A percentile compares a stretch with the other conserved stretches of the same genome.
These are phyloP conservation scores for Timandra comae DNA, from an alignment of 2,888 invertebrate genomes.

Conservation along the genomic window DNA sequence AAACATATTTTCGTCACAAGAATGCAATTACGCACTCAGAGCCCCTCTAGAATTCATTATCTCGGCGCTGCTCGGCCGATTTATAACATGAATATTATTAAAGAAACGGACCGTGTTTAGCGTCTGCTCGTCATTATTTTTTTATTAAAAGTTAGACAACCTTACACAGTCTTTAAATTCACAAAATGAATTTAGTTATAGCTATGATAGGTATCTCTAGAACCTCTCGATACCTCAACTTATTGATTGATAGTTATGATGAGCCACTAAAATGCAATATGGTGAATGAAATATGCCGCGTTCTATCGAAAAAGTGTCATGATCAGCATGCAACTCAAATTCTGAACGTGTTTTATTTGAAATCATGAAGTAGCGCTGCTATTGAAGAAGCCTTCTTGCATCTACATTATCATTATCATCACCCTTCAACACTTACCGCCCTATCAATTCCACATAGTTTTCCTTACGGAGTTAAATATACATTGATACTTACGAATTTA, in stretches of 20 bases:
- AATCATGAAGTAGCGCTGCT: slow-evolving; percentile 38
- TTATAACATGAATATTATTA: slow-evolving; percentile 1
- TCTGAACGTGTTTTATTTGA: slow-evolving; percentile 12
- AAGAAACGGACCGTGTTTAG: slow-evolving; percentile 2
- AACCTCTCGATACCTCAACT: no score
- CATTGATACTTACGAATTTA: slow-evolving; percentile 75
- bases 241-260: slow-evolving; percentile 14
- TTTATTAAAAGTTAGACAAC: no score
- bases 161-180: no score
- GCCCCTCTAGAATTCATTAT: no score
- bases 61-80: no score
- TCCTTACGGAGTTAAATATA: slow-evolving; percentile 67
- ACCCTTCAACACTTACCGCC: slow-evolving; percentile 69
- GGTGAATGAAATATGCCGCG: slow-evolving; percentile 24
- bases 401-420: slow-evolving; percentile 53
- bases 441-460: slow-evolving; percentile 59
- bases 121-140: no score
- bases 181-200: no score
- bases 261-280: slow-evolving; percentile 5
- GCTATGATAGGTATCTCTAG: no score
- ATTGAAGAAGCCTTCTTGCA: slow-evolving; percentile 60
- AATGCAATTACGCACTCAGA: no score
- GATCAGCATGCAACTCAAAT: slow-evolving; percentile 35
- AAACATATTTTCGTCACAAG: no score
- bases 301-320: slow-evolving; percentile 17